These are phyloP conservation scores for Unio pictorum DNA, from an alignment of 2,888 invertebrate genomes.

Conservation along the genomic window DNA sequence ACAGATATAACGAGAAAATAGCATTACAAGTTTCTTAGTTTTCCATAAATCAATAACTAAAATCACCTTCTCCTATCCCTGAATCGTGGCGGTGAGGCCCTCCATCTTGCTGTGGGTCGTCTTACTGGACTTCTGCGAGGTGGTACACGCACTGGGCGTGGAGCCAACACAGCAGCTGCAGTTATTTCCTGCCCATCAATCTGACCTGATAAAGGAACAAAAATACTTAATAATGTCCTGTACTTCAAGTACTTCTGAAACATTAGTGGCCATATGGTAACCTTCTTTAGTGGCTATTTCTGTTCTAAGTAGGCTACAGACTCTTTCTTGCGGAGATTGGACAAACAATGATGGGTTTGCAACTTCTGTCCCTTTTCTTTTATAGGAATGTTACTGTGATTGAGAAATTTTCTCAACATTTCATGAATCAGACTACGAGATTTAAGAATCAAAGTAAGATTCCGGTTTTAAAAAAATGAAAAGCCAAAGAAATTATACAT, in stretches of 20 bases:
- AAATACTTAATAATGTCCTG: neutral
- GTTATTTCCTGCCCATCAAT: slow-evolving; percentile 97
- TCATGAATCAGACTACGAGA: too few species aligned
- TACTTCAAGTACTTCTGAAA: neutral
- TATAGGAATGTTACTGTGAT: too few species aligned
- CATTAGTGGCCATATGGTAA: neutral
- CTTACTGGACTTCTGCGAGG: slow-evolving; percentile 55
- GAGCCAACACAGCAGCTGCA: slow-evolving; percentile 90
- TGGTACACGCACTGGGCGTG: slow-evolving; percentile 62
- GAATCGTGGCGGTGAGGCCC: slow-evolving; percentile 61
- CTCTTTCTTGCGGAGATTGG: too few species aligned
- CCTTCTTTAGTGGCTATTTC: neutral
- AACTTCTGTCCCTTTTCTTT: too few species aligned
- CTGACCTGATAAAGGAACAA: slow-evolving; percentile 78
- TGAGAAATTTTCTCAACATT: too few species aligned
- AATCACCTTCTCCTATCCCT: slow-evolving; percentile 60
- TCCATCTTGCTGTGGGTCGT: slow-evolving; percentile 56
- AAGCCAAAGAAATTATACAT: too few species aligned
- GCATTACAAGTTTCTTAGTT: too few species aligned
- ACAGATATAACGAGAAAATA: too few species aligned
- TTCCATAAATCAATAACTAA: neutral
- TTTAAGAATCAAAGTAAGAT: too few species aligned
- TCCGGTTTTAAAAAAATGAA: too few species aligned
- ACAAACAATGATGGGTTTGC: too few species aligned
- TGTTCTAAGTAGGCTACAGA: neutral